A percentile compares a stretch with the other conserved stretches of the same genome.
phyloP scores from a whole-genome alignment of 1,140 invertebrate genomes.

The Subanguina moxae region DNA sequence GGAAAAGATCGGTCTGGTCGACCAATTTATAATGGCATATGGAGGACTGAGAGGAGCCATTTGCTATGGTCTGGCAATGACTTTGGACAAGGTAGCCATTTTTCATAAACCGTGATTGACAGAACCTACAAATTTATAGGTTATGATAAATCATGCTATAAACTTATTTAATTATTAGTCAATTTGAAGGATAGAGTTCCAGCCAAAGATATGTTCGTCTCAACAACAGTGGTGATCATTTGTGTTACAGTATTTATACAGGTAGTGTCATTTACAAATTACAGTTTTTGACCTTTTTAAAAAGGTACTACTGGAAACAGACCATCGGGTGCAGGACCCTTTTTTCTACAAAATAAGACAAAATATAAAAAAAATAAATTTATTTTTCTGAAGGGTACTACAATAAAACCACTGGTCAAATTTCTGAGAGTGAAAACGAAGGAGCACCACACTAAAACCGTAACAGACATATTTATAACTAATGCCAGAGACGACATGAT shows the following conservation, averaged over 20 bases:
- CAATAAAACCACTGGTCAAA: conserved; percentile 63
- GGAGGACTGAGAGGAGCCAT: conserved; percentile 30
- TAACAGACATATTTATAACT: conserved; percentile 30
- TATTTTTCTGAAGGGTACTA: conserved; percentile 59
- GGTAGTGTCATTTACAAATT: neutral
- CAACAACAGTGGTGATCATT: conserved; percentile 63
- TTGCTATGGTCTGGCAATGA: conserved; percentile 51
- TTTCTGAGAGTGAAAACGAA: conserved; percentile 61
- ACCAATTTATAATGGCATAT: conserved; percentile 60
- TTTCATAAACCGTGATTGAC: no score
- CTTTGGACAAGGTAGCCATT: conserved; percentile 56
- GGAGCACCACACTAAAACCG: conserved; percentile 19
- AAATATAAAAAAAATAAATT: no score
- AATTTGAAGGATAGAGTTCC: conserved; percentile 16
- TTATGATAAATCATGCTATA: neutral
- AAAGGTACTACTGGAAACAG: no score
- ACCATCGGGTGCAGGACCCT: no score
- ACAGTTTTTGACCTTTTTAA: neutral
- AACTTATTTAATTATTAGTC: conserved; percentile 1
- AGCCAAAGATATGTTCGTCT: conserved; percentile 62
- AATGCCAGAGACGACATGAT: conserved; percentile 36
- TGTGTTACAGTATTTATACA: conserved; percentile 65
- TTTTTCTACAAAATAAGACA: neutral
- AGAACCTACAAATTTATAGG: neutral
- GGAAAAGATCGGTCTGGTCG: conserved; percentile 59